phyloP scores from a whole-genome alignment of 2,888 invertebrate genomes.

The Branchellion lobata region DNA sequence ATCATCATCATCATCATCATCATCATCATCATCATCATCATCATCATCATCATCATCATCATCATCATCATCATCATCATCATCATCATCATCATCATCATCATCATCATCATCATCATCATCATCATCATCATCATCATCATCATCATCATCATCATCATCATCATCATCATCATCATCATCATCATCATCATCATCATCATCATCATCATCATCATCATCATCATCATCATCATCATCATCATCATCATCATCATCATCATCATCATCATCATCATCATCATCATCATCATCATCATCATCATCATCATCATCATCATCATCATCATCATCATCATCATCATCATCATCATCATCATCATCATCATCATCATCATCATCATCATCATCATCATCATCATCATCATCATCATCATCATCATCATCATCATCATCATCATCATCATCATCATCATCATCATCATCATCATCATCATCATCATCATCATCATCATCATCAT shows the following conservation, averaged over 20 bases:
- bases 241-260: background rate
- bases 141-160: slow-evolving; percentile 14
- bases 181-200: slow-evolving; percentile 35
- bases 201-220: slow-evolving; percentile 25
- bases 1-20: slow-evolving; percentile 26
- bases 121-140: slow-evolving; percentile 1
- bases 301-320: background rate
- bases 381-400: slow-evolving; percentile 19
- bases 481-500: background rate
- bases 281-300: background rate
- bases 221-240: background rate
- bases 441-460: slow-evolving; percentile 45
- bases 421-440: slow-evolving; percentile 46
- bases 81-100: slow-evolving; percentile 44
- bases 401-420: slow-evolving; percentile 43
- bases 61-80: slow-evolving; percentile 46
- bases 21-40: slow-evolving; percentile 42
- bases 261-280: background rate
- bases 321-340: slow-evolving; percentile 13
- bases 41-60: slow-evolving; percentile 45
- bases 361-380: slow-evolving; percentile 22
- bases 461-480: slow-evolving; percentile 43
- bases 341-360: slow-evolving; percentile 10
- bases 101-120: slow-evolving; percentile 38
- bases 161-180: slow-evolving; percentile 36